Conservation (phyloP, 2,888 invertebrate genomes). For the Lasioglossum marginatum region DNA sequence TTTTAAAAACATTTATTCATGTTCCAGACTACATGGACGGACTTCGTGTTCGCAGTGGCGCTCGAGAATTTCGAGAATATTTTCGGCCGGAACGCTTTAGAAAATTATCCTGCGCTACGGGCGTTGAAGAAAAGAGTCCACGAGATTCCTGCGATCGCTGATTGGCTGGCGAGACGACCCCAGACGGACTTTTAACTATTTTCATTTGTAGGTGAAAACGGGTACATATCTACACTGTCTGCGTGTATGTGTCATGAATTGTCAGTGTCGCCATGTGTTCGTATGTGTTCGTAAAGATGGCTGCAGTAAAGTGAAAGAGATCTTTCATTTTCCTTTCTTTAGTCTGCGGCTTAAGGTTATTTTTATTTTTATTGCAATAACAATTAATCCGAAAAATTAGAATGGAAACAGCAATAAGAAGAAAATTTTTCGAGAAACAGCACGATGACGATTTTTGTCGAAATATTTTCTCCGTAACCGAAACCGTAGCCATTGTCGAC, state of each 20-base stretch:
- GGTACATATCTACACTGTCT: slow-evolving; percentile 31
- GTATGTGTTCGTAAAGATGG: too few species aligned
- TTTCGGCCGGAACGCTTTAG: slow-evolving; percentile 85
- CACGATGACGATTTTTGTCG: too few species aligned
- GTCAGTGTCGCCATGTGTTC: slow-evolving; percentile 14
- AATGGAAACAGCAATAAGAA: too few species aligned
- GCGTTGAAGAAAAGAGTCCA: slow-evolving; percentile 86
- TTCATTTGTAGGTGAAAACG: not conserved
- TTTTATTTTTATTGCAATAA: not conserved
- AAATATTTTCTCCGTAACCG: too few species aligned
- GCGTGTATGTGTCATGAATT: slow-evolving; percentile 21
- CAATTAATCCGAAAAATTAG: too few species aligned
- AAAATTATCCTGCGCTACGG: slow-evolving; percentile 86
- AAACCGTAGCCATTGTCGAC: too few species aligned
- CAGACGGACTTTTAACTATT: slow-evolving; percentile 85
- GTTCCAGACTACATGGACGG: slow-evolving; percentile 87
- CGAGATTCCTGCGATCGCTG: slow-evolving; percentile 86
- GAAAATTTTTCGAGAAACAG: too few species aligned
- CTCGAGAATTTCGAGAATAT: slow-evolving; percentile 86
- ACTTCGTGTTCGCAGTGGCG: slow-evolving; percentile 86
- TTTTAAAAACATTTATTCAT: not conserved
- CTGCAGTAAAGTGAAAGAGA: too few species aligned
- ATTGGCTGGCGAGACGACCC: slow-evolving; percentile 87
- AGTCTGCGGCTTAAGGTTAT: not conserved
- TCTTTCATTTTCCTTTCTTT: too few species aligned